These are phyloP conservation scores for Takifugu bimaculatus DNA, from an alignment of 2,113 vertebrate genomes.

Conservation along the genomic window DNA sequence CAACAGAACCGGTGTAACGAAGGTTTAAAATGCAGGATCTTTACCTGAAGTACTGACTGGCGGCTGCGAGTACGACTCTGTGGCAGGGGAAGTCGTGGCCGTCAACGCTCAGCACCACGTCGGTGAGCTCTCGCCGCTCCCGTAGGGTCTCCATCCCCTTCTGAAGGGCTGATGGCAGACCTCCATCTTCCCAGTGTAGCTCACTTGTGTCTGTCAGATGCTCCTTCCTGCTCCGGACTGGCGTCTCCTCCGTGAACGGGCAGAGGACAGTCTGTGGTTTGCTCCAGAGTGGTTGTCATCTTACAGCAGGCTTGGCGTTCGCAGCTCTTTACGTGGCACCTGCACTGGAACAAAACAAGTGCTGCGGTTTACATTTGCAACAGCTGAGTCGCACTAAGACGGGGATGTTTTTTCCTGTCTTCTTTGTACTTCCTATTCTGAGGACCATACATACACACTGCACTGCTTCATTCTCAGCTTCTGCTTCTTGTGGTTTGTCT, in stretches of 20 bases:
- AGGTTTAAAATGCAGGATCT: background rate
- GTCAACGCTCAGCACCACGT: constrained; percentile 84
- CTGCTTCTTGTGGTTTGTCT: background rate
- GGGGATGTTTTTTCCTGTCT: constrained; percentile 49
- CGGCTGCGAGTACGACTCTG: constrained; percentile 88
- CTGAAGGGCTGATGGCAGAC: constrained; percentile 86
- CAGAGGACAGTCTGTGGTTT: constrained; percentile 75
- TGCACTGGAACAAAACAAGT: constrained; percentile 11
- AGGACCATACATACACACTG: constrained; percentile 17
- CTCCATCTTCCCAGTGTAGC: constrained; percentile 81
- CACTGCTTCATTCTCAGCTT: constrained; percentile 10
- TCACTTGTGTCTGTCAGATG: constrained; percentile 74
- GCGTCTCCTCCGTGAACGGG: constrained; percentile 54
- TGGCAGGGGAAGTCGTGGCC: constrained; percentile 88
- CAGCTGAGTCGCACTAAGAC: constrained; percentile 15
- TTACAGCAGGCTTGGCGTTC: background rate
- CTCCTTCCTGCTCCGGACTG: constrained; percentile 68
- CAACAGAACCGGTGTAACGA: background rate
- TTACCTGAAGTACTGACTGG: constrained; percentile 97
- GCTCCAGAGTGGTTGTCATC: constrained; percentile 84
- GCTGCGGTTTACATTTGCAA: constrained; percentile 28
- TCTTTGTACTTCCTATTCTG: constrained; percentile 69
- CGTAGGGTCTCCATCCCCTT: constrained; percentile 86
- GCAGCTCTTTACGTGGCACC: constrained; percentile 15
- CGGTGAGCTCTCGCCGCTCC: constrained; percentile 86